Evolutionary conservation across 2,113 vertebrate species (phyloP), one percentile per base, ranked within the genome.

Genomic region (Podilymbus podiceps): DNA sequence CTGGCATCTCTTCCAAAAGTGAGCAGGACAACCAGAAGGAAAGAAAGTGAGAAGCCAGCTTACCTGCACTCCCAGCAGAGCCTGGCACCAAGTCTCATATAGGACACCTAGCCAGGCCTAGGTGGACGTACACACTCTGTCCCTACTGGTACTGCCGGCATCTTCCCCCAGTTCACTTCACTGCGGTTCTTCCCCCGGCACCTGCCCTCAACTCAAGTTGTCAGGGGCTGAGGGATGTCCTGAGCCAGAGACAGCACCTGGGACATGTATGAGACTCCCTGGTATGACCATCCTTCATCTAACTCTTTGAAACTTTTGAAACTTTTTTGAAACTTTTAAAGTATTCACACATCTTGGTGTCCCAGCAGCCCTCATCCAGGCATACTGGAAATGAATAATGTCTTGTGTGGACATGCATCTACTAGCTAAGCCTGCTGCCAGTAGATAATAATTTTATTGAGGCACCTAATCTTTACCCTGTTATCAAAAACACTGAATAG

Each of bases 11-110:
- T 44, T 58, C 38, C 0, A 0, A 63, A 72, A 58, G 27, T 0
- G 0, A 75, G 53, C 5, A 2, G 30, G 15, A 69, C 0, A 0
- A 38, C 9, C 22, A 56, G 47, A 18, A 88, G 23, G 23, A 59
- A 64, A 11, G 46, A 40, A 28, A 40, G 33, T 2, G 1, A 14
- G 13, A 35, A 82, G 56, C 1, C 56, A 40, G 42, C 21, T 49
- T 49, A 33, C 31, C 2, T 2, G 69, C 1, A 0, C 33, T 19
- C n/a, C 38, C 38, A 78, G 38, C 28, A 40, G 22, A 71, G 16
- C 31, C 31, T 21, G 28, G 31, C 35, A 82, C 23, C 11, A 64
- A 71, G 44, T 46, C 33, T 30, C 9, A 23, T 21, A 24, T 13
- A 19, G 12, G 21, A 28, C 28, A n/a, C 47, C 25, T 22, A n/a